Conservation (phyloP, 1,140 invertebrate species). For the Tetranychus urticae region DNA sequence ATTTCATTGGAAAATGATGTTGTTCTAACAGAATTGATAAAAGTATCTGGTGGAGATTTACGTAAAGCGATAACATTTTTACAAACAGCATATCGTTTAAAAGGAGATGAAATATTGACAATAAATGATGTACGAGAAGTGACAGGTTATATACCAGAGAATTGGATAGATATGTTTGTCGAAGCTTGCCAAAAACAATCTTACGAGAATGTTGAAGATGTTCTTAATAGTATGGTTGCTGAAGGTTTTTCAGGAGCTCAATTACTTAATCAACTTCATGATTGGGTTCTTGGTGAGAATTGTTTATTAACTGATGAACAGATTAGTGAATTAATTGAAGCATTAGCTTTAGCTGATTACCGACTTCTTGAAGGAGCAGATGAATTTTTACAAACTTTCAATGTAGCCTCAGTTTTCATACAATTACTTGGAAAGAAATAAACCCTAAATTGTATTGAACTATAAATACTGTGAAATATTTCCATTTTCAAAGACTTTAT, state of each 20-base stretch:
- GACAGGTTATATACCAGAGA: conserved; percentile 28
- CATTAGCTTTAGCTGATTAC: conserved; percentile 53
- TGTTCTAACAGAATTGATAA: conserved; percentile 47
- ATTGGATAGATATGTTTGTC: conserved; percentile 37
- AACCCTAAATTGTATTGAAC: neutral
- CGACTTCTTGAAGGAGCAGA: conserved; percentile 70
- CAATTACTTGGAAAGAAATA: neutral
- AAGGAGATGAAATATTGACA: conserved; percentile 30
- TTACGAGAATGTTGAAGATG: conserved; percentile 38
- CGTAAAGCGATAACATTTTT: conserved; percentile 74
- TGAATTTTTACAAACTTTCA: conserved; percentile 76
- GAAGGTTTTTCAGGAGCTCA: conserved; percentile 71
- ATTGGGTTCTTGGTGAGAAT: conserved; percentile 37
- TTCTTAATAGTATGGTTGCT: conserved; percentile 37
- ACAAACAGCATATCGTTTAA: conserved; percentile 59
- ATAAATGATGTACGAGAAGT: conserved; percentile 16
- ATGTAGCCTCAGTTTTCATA: conserved; percentile 36
- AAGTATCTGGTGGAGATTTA: conserved; percentile 78
- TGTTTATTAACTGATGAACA: conserved; percentile 47
- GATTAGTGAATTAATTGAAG: conserved; percentile 57
- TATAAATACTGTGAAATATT: too few relatives aligned
- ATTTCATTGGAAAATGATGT: conserved; percentile 30
- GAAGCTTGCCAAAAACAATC: conserved; percentile 36
- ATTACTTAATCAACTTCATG: conserved; percentile 57
- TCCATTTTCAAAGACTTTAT: too few relatives aligned